Percentiles rank a stretch among this genome's conserved stretches.
Evolutionary conservation across 2,797 vertebrate genomes (phyloP).

Genomic region (Phrynocephalus forsythii): DNA sequence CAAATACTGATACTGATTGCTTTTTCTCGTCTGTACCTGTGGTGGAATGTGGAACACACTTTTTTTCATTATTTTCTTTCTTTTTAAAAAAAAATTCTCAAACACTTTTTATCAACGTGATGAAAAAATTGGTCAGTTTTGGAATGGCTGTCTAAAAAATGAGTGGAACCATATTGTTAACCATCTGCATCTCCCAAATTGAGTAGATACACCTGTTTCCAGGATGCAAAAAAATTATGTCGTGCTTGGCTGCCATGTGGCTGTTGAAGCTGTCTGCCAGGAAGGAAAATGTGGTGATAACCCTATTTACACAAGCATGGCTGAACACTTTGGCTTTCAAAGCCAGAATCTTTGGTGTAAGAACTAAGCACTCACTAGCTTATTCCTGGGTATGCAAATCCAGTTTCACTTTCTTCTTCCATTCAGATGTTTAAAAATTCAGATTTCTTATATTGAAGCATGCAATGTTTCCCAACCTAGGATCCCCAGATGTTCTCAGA

Average conservation of each 20-base stretch:
- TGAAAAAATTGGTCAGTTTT: neutral
- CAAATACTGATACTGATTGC: too few species aligned
- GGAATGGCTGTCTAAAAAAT: neutral
- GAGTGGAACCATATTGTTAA: neutral
- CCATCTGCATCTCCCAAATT: neutral
- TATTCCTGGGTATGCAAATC: neutral
- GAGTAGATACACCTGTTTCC: neutral
- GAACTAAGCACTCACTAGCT: neutral
- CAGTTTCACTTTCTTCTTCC: neutral
- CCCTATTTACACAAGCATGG: neutral
- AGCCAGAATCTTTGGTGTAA: neutral
- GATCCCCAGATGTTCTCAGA: too few species aligned
- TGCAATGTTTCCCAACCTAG: too few species aligned
- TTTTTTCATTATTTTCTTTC: neutral
- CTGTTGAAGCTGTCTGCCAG: neutral
- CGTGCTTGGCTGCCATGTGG: neutral
- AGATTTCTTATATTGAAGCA: too few species aligned
- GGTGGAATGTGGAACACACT: neutral
- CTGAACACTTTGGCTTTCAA: neutral
- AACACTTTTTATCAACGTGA: neutral
- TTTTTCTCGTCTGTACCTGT: neutral
- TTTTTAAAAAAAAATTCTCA: neutral
- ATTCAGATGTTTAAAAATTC: too few species aligned
- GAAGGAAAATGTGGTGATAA: neutral
- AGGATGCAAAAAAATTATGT: neutral